Evolutionary conservation across 2,888 invertebrate species (phyloP).

Genomic region (Empis livida): DNA sequence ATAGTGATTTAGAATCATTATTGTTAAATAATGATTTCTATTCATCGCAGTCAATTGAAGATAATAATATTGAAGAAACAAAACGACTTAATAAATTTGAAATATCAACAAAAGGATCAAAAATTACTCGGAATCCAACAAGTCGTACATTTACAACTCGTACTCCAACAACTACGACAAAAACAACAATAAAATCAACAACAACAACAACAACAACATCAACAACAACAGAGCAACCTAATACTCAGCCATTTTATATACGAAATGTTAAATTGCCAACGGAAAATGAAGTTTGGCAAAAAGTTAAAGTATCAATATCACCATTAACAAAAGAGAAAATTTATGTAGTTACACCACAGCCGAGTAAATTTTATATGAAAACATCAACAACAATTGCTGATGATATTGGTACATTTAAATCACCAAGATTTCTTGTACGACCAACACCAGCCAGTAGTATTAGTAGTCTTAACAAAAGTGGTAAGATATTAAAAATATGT

Average conservation of each 20-base stretch:
- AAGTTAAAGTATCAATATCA: conserved; percentile 55
- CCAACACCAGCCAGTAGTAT: conserved; percentile 39
- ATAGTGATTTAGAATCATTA: too few relatives aligned
- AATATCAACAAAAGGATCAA: conserved; percentile 12
- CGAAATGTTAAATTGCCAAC: conserved; percentile 12
- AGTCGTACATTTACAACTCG: not conserved
- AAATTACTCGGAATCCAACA: conserved; percentile 23
- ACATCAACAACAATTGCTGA: conserved; percentile 12
- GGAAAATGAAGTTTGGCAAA: conserved; percentile 43
- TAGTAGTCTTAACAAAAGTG: conserved; percentile 8
- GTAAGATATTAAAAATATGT: conserved; percentile 15
- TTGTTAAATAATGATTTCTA: too few relatives aligned
- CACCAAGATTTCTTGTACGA: conserved; percentile 42
- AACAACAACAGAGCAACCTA: conserved; percentile 25
- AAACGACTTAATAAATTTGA: conserved; percentile 9
- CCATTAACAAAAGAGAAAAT: conserved; percentile 68
- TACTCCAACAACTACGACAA: conserved; percentile 6
- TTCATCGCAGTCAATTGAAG: too few relatives aligned
- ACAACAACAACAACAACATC: conserved; percentile 38
- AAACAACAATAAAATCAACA: conserved; percentile 29
- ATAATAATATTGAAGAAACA: not conserved
- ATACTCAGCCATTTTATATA: conserved; percentile 23
- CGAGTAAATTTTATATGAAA: conserved; percentile 25
- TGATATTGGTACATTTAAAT: conserved; percentile 19
- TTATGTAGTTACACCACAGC: conserved; percentile 70